A percentile compares a stretch with the other conserved stretches of the same genome.
phyloP scores from a whole-genome alignment of 2,888 invertebrate genomes.

The Troglohyphantes excavatus region DNA sequence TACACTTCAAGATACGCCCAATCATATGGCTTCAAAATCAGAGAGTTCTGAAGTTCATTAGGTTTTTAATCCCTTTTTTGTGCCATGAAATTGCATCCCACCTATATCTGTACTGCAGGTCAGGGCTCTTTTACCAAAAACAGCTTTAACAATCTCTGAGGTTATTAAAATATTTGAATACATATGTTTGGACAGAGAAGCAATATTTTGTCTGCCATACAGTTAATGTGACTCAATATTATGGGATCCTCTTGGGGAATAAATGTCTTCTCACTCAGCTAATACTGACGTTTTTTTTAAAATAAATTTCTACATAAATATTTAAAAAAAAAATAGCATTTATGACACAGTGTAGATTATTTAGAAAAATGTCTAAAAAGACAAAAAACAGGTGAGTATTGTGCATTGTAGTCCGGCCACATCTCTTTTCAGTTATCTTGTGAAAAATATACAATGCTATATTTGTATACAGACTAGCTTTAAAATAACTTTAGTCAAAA shows the following conservation, averaged over 20 bases:
- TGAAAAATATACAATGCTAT: slow-evolving; percentile 57
- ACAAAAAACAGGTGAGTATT: slow-evolving; percentile 65
- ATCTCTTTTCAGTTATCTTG: slow-evolving; percentile 56
- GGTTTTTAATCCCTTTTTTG: slow-evolving; percentile 55
- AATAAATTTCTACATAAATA: slow-evolving; percentile 70
- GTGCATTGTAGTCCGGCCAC: slow-evolving; percentile 77
- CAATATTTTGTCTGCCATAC: slow-evolving; percentile 70
- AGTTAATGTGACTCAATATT: slow-evolving; percentile 64
- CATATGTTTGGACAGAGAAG: slow-evolving; percentile 64
- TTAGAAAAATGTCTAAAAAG: slow-evolving; percentile 34
- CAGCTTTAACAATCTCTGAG: slow-evolving; percentile 40
- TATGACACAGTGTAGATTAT: slow-evolving; percentile 54
- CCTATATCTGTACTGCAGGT: slow-evolving; percentile 71
- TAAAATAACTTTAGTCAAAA: slow-evolving; percentile 62
- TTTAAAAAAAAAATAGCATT: slow-evolving; percentile 57
- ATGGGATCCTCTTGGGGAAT: slow-evolving; percentile 47
- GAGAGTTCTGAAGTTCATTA: slow-evolving; percentile 93
- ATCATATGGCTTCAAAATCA: slow-evolving; percentile 90
- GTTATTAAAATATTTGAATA: slow-evolving; percentile 50
- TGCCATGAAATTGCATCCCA: slow-evolving; percentile 78
- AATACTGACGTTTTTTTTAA: slow-evolving; percentile 71
- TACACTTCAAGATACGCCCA: slow-evolving; percentile 90
- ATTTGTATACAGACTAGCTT: slow-evolving; percentile 52
- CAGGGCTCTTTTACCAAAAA: slow-evolving; percentile 69
- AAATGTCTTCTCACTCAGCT: slow-evolving; percentile 69